Evolutionary conservation across 2,797 vertebrate species (phyloP), one percentile per base, ranked within the genome.

Genomic region (Cephalopachus bancanus): DNA sequence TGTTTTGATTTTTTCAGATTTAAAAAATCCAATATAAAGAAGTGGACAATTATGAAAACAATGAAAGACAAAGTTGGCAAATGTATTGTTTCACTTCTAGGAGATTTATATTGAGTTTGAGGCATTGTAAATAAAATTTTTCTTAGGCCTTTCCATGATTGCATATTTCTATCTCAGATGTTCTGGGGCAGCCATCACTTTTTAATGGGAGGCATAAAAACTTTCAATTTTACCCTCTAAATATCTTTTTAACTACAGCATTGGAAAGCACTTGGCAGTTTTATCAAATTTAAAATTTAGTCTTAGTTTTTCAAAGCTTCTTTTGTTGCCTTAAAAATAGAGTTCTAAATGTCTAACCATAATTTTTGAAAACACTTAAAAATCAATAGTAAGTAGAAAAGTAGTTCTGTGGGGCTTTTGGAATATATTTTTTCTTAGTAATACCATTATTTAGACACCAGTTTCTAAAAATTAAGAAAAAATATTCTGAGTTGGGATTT

Each of bases 251-350:
- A 95, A 22, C 44, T 84, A 55, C 28, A 26, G 90, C 95, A 93
- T 26, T 96, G 71, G 88, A 96, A 93, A 93, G 49, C 49, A 91
- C 93, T 83, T 84, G 76, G 37, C 12, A 91, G n/a, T 90, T 96
- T 87, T 94, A 84, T 78, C 62, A 93, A 91, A 80, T 60, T 51
- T 91, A 91, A 97, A 97, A 91, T 90, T 24, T 37, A 80, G 37
- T 53, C 51, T 85, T 87, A 72, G 14, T 95, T 97, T 95, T 94
- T 89, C 51, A 86, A 80, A 91, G 16, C 33, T 92, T 92, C 44
- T 95, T 95, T 93, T 90, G 89, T 96, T 96, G 79, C 26, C 65
- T 96, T 89, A 83, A 87, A 96, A 94, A 89, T 30, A 93, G 60
- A 96, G 20, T 96, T 94, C 76, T 59, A 96, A 94, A 90, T 65